Conservation (phyloP, 2,888 invertebrate species). For the Itoplectis maculator region DNA sequence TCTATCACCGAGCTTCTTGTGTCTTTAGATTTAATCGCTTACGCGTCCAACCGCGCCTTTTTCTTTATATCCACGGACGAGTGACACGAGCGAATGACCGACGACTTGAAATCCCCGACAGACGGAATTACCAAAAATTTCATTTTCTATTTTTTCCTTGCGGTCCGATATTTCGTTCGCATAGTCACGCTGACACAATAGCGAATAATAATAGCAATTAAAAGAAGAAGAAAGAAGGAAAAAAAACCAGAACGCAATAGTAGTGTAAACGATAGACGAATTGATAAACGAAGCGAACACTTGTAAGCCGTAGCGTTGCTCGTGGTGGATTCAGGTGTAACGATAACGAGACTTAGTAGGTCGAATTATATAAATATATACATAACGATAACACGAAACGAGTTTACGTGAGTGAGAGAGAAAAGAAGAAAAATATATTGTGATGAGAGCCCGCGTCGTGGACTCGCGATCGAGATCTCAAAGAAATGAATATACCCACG, state of each 20-base stretch:
- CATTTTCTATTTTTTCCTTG: neutral
- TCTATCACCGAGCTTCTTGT: neutral
- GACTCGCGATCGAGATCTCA: constrained; percentile 67
- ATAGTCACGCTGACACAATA: constrained; percentile 46
- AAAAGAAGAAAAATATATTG: constrained; percentile 64
- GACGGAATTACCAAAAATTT: neutral
- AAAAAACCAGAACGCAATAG: constrained; percentile 55
- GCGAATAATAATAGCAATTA: constrained; percentile 40
- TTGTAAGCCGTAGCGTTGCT: constrained; percentile 58
- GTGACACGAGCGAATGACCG: neutral
- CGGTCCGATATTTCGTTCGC: constrained; percentile 31
- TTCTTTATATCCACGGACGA: neutral
- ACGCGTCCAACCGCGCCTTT: neutral
- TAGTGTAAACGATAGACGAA: constrained; percentile 44
- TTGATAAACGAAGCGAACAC: constrained; percentile 43
- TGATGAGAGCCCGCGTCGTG: constrained; percentile 65
- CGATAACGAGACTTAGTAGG: constrained; percentile 48
- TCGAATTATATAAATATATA: constrained; percentile 49
- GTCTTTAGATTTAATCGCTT: neutral
- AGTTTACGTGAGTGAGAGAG: constrained; percentile 38
- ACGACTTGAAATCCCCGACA: neutral
- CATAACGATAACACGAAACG: constrained; percentile 43
- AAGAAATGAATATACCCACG: constrained; percentile 34
- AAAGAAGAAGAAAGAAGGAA: constrained; percentile 4
- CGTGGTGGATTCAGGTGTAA: constrained; percentile 45